phyloP scores from a whole-genome alignment of 2,888 invertebrate species.

The Ectemnius lituratus region DNA sequence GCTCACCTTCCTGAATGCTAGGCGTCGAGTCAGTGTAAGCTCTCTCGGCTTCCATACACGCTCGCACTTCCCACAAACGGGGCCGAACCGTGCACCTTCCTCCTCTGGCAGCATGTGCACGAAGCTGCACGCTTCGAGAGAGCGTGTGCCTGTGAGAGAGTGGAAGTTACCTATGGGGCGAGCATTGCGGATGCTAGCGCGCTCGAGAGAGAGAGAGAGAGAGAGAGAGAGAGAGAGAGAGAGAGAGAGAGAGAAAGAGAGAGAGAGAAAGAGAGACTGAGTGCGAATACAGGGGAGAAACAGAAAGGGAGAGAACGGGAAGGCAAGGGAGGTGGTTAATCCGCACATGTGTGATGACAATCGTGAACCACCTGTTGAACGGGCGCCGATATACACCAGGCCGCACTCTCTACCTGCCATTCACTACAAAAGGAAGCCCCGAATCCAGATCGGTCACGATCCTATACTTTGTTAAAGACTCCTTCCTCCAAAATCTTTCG shows the following conservation, averaged over 20 bases:
- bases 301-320: conserved; percentile 33
- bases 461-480: conserved; percentile 37
- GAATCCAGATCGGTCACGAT: conserved; percentile 53
- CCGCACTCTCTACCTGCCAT: conserved; percentile 47
- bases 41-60: conserved; percentile 11
- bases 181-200: background rate
- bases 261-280: conserved; percentile 11
- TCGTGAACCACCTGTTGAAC: conserved; percentile 71
- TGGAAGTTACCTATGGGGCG: conserved; percentile 5
- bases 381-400: conserved; percentile 51
- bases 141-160: conserved; percentile 43
- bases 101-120: conserved; percentile 28
- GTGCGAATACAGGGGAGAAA: conserved; percentile 13
- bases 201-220: conserved; percentile 3
- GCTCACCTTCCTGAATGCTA: conserved; percentile 47
- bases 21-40: conserved; percentile 43
- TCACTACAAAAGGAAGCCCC: conserved; percentile 50
- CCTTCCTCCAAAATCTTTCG: conserved; percentile 9
- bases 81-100: background rate
- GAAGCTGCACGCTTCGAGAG: conserved; percentile 18
- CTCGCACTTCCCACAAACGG: background rate
- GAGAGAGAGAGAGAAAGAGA: conserved; percentile 27
- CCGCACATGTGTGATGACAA: conserved; percentile 69
- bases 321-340: conserved; percentile 56
- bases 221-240: conserved; percentile 21